These are phyloP conservation scores for Drosophila helvetica DNA, from an alignment of 2,888 invertebrate genomes.

Conservation along the genomic window DNA sequence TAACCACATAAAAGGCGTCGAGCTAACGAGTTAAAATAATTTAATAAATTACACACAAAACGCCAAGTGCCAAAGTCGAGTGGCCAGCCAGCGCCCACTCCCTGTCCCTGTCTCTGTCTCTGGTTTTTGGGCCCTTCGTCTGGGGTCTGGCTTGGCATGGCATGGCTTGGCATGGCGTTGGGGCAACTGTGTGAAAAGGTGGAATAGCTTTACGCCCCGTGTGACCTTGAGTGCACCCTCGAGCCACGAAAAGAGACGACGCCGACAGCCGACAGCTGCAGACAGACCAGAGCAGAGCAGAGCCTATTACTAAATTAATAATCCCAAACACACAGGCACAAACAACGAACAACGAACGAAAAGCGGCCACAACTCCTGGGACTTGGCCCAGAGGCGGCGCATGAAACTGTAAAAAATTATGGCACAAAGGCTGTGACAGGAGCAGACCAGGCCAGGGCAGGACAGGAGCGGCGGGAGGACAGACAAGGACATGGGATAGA, in stretches of 20 bases:
- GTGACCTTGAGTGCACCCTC: slow-evolving; percentile 75
- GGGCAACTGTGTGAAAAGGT: slow-evolving; percentile 47
- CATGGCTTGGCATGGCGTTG: slow-evolving; percentile 4
- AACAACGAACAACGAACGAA: slow-evolving; percentile 24
- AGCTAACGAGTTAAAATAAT: slow-evolving; percentile 73
- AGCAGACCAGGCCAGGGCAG: slow-evolving; percentile 13
- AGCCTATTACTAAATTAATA: slow-evolving; percentile 73
- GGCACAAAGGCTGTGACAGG: slow-evolving; percentile 36
- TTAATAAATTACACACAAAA: slow-evolving; percentile 69
- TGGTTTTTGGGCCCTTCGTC: neutral
- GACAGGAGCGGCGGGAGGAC: slow-evolving; percentile 13
- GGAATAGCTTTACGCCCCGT: slow-evolving; percentile 62
- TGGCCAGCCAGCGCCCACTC: slow-evolving; percentile 35
- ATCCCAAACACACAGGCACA: slow-evolving; percentile 40
- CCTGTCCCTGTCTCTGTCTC: neutral
- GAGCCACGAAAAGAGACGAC: slow-evolving; percentile 39
- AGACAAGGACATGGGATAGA: slow-evolving; percentile 6
- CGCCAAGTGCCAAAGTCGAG: slow-evolving; percentile 55
- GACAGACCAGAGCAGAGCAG: slow-evolving; percentile 27
- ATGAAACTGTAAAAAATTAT: slow-evolving; percentile 55
- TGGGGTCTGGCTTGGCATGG: slow-evolving; percentile 4
- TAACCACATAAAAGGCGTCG: slow-evolving; percentile 57
- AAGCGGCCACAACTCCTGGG: slow-evolving; percentile 18
- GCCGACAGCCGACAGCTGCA: slow-evolving; percentile 35
- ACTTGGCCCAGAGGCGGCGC: slow-evolving; percentile 44